These are phyloP conservation scores for Linyphia triangularis DNA, from an alignment of 2,888 invertebrate genomes.

Conservation along the genomic window DNA sequence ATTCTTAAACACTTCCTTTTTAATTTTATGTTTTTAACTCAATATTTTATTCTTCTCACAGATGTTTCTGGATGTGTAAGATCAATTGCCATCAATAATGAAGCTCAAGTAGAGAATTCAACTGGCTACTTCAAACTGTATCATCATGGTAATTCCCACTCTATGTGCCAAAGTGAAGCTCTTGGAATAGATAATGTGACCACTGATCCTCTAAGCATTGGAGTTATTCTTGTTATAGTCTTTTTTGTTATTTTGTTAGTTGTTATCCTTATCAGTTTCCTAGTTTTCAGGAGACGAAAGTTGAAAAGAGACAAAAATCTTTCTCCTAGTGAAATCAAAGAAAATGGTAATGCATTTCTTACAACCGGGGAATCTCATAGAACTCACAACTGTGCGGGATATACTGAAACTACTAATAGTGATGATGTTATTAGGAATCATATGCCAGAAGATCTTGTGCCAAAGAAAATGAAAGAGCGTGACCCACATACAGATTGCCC, in stretches of 20 bases:
- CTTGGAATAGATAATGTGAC: conserved; percentile 86
- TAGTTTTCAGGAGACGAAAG: conserved; percentile 92
- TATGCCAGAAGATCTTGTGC: conserved; percentile 90
- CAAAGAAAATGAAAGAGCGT: conserved; percentile 89
- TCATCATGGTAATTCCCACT: conserved; percentile 84
- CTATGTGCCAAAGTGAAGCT: conserved; percentile 88
- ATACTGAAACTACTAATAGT: conserved; percentile 75
- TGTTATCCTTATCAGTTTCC: conserved; percentile 92
- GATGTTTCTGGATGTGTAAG: conserved; percentile 90
- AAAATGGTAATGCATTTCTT: conserved; percentile 85
- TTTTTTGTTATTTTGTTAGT: conserved; percentile 94
- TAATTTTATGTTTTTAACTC: too few species aligned
- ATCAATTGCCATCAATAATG: conserved; percentile 92
- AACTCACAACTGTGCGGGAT: conserved; percentile 72
- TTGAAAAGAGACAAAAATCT: conserved; percentile 86
- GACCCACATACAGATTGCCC: conserved; percentile 85
- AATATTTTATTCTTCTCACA: too few species aligned
- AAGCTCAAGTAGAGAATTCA: conserved; percentile 93
- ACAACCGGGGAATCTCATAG: conserved; percentile 77
- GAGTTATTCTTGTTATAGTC: conserved; percentile 94
- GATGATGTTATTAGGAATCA: conserved; percentile 83
- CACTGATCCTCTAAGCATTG: conserved; percentile 93
- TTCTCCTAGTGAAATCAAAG: conserved; percentile 76
- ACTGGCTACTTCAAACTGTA: conserved; percentile 83
- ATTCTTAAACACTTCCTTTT: too few species aligned